Evolutionary conservation across 2,888 invertebrate genomes (phyloP).

Genomic region (Rhaphigaster nebulosa): DNA sequence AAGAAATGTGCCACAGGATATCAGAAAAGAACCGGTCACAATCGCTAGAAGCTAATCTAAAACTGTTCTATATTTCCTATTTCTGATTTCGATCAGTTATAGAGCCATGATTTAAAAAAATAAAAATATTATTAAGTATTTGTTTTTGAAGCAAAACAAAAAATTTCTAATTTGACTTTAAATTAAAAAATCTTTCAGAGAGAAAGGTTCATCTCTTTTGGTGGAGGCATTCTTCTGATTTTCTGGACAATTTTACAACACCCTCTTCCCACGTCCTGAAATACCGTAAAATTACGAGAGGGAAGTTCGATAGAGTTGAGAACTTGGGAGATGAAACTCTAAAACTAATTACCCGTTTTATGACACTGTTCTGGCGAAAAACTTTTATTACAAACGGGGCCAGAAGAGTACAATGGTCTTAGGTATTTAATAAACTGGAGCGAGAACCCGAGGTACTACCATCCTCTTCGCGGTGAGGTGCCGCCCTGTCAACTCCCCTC

Average conservation of each 20-base stretch:
- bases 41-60: no score
- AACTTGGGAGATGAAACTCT: not conserved
- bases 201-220: not conserved
- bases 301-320: not conserved
- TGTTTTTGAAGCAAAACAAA: no score
- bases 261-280: not conserved
- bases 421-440: not conserved
- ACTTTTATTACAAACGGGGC: not conserved
- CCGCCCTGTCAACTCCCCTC: not conserved
- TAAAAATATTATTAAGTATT: no score
- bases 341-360: conserved; percentile 41
- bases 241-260: not conserved
- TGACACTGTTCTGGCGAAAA: not conserved
- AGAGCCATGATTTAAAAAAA: no score
- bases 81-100: no score
- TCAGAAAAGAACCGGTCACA: no score
- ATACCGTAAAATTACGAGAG: not conserved
- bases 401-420: not conserved
- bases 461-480: not conserved
- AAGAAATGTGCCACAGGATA: no score
- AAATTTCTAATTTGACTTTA: no score
- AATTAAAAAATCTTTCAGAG: not conserved
- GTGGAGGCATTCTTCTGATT: not conserved
- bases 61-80: no score
- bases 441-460: not conserved